Evolutionary conservation across 2,888 invertebrate species (phyloP).

Genomic region (Acronicta alni): DNA sequence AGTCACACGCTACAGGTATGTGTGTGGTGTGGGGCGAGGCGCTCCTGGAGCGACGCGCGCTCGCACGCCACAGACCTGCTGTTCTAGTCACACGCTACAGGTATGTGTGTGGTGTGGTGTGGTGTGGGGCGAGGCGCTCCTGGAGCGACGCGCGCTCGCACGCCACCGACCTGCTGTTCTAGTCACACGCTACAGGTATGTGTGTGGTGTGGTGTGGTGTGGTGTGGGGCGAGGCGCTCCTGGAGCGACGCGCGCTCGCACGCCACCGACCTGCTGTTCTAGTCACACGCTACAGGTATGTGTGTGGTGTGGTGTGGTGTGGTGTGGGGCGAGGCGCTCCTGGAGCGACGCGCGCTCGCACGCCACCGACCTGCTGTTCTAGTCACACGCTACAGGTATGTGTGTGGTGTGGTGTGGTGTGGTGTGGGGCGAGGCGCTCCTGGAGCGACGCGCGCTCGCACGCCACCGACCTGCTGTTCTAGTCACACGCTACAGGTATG

Average conservation of each 20-base stretch:
- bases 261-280: conserved; percentile 78
- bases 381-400: conserved; percentile 34
- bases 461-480: conserved; percentile 78
- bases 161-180: conserved; percentile 4
- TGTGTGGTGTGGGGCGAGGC: too few species aligned
- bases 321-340: conserved; percentile 59
- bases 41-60: conserved; percentile 1
- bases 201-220: not conserved
- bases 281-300: conserved; percentile 56
- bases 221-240: conserved; percentile 18
- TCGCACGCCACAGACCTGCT: conserved; percentile 2
- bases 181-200: conserved; percentile 30
- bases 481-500: conserved; percentile 55
- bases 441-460: conserved; percentile 38
- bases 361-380: conserved; percentile 81
- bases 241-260: conserved; percentile 39
- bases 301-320: too few species aligned
- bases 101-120: not conserved
- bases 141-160: not conserved
- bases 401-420: not conserved
- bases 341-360: conserved; percentile 78
- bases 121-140: not conserved
- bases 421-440: conserved; percentile 19
- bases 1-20: conserved; percentile 1
- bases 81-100: conserved; percentile 26